Percentiles rank a stretch among this genome's conserved stretches.
Conservation (phyloP, 2,113 vertebrate species). For the Brachionichthys hirsutus region DNA sequence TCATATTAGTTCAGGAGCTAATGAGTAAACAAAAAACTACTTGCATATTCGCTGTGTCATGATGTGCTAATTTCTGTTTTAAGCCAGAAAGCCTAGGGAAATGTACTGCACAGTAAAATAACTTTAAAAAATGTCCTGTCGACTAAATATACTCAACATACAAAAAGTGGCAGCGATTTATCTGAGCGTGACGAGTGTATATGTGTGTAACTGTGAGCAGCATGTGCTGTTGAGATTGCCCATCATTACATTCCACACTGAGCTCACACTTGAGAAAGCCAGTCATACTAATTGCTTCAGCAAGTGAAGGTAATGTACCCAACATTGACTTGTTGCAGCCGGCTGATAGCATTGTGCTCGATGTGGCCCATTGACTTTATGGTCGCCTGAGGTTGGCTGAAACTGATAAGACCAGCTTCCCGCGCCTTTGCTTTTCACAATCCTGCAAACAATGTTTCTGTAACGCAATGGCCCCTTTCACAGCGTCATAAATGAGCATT, state of each 20-base stretch:
- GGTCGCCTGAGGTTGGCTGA: constrained; percentile 39
- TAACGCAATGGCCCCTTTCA: constrained; percentile 23
- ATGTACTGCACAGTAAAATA: too few relatives aligned
- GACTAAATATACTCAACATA: too few relatives aligned
- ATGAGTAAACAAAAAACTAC: too few relatives aligned
- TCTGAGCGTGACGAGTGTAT: too few relatives aligned
- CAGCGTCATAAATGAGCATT: constrained; percentile 32
- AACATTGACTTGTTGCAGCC: constrained; percentile 46
- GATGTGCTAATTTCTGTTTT: too few relatives aligned
- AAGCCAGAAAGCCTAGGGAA: too few relatives aligned
- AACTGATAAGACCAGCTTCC: constrained; percentile 57
- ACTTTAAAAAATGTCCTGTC: too few relatives aligned
- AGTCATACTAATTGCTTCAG: constrained; percentile 48
- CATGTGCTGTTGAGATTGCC: constrained; percentile 1
- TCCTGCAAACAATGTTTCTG: constrained; percentile 2
- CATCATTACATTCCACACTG: constrained; percentile 38
- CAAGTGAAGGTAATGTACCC: constrained; percentile 57
- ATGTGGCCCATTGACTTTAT: constrained; percentile 61
- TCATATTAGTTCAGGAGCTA: too few relatives aligned
- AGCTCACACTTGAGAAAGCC: constrained; percentile 45
- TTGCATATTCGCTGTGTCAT: too few relatives aligned
- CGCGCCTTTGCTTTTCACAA: constrained; percentile 25
- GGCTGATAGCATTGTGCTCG: constrained; percentile 57
- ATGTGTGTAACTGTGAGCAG: neutral
- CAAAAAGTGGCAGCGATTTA: too few relatives aligned